Evolutionary conservation across 2,113 vertebrate species (phyloP).

Genomic region (Pluvianellus socialis): DNA sequence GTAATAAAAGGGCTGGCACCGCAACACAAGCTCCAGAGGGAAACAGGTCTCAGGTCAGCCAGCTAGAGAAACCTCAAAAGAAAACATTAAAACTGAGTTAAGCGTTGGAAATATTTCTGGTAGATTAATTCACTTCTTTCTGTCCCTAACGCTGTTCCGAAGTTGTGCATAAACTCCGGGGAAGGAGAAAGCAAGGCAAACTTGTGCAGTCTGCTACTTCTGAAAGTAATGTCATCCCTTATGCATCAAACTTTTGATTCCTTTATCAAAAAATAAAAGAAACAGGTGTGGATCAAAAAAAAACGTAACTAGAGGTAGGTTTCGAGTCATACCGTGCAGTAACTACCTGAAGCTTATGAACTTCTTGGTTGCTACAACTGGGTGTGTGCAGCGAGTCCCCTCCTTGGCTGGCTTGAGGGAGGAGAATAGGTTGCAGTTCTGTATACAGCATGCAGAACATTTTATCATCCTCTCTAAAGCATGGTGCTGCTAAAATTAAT

Average conservation of each 20-base stretch:
- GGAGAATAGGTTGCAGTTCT: background rate
- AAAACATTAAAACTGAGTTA: conserved; percentile 2
- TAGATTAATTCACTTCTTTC: background rate
- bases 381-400: background rate
- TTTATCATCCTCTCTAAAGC: background rate
- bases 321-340: background rate
- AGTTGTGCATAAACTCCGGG: background rate
- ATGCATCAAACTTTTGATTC: background rate
- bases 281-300: background rate
- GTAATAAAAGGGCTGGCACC: conserved; percentile 23
- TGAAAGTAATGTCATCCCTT: background rate
- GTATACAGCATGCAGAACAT: background rate
- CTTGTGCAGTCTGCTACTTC: background rate
- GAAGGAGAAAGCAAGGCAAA: background rate
- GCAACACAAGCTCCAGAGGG: background rate
- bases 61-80: conserved; percentile 25
- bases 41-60: conserved; percentile 4
- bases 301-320: background rate
- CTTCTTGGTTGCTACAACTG: background rate
- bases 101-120: background rate
- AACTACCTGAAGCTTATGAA: background rate
- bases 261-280: background rate
- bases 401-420: background rate
- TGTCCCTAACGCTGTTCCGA: background rate
- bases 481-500: background rate